phyloP scores from a whole-genome alignment of 1,140 invertebrate genomes.

The Trachymyrmex septentrionalis region DNA sequence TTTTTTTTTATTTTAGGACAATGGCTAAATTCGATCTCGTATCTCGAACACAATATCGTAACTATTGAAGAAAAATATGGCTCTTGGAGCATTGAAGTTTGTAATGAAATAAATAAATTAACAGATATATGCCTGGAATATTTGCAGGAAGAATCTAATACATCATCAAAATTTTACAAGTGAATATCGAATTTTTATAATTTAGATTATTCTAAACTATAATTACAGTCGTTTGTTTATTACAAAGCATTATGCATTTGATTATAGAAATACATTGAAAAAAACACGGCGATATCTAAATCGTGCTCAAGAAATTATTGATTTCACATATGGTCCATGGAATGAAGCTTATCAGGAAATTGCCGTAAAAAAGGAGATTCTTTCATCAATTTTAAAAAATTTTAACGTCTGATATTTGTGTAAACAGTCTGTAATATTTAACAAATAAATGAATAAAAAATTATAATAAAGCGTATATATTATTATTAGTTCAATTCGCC shows the following conservation, averaged over 20 bases:
- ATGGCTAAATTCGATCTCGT: slow-evolving; percentile 83
- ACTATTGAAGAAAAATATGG: slow-evolving; percentile 87
- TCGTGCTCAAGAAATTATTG: slow-evolving; percentile 77
- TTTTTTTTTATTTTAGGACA: slow-evolving; percentile 76
- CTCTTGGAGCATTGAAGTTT: slow-evolving; percentile 87
- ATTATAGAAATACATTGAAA: slow-evolving; percentile 76
- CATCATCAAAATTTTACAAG: slow-evolving; percentile 77
- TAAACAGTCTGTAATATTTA: not conserved
- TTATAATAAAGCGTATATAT: not conserved
- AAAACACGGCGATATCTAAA: slow-evolving; percentile 77
- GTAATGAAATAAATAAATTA: slow-evolving; percentile 87
- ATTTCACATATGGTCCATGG: slow-evolving; percentile 81
- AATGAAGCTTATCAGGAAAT: slow-evolving; percentile 77
- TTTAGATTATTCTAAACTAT: slow-evolving; percentile 43
- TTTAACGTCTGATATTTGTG: slow-evolving; percentile 59
- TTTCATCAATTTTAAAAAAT: slow-evolving; percentile 51
- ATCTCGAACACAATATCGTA: slow-evolving; percentile 85
- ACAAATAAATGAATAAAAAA: slow-evolving; percentile 44
- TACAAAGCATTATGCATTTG: slow-evolving; percentile 30
- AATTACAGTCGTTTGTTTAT: slow-evolving; percentile 31
- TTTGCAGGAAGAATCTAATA: slow-evolving; percentile 75
- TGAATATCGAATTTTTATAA: slow-evolving; percentile 65
- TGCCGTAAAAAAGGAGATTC: slow-evolving; percentile 38
- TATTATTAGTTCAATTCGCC: too few relatives aligned
- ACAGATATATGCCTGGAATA: slow-evolving; percentile 81